Conservation (phyloP, 1,140 invertebrate species). For the Cryptotermes secundus region DNA sequence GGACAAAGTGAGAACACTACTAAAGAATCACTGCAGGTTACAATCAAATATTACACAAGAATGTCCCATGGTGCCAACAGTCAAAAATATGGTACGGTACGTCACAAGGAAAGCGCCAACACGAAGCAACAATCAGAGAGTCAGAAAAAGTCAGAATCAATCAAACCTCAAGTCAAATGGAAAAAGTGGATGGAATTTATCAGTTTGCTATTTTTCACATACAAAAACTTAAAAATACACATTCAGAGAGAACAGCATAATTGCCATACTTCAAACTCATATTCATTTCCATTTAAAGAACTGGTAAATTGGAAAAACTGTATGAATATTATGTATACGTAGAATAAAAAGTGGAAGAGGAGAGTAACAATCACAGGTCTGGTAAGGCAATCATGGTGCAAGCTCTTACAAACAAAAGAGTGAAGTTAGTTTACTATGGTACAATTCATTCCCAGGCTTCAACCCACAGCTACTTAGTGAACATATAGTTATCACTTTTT, state of each 20-base stretch:
- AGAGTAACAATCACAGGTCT: neutral
- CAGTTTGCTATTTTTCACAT: conserved; percentile 21
- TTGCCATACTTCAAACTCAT: neutral
- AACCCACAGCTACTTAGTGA: neutral
- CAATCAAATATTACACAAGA: conserved; percentile 36
- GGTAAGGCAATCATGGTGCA: conserved; percentile 17
- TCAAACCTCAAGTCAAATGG: conserved; percentile 32
- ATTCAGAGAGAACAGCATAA: conserved; percentile 7
- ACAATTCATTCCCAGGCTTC: neutral
- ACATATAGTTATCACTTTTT: neutral
- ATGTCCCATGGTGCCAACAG: conserved; percentile 37
- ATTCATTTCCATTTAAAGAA: neutral
- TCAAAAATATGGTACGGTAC: conserved; percentile 36
- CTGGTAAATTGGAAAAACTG: neutral
- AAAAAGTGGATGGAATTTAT: conserved; percentile 25
- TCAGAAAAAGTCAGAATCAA: conserved; percentile 39
- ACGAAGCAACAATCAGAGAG: conserved; percentile 40
- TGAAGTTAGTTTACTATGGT: conserved; percentile 6
- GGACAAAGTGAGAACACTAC: conserved; percentile 28
- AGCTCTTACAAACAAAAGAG: conserved; percentile 12
- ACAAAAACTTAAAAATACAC: conserved; percentile 2
- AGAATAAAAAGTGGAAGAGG: neutral
- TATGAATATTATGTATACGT: neutral
- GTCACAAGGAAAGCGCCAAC: conserved; percentile 40
- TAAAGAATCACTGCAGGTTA: conserved; percentile 35